Conservation (phyloP, 2,113 vertebrate genomes). For the Puffinus mauretanicus region DNA sequence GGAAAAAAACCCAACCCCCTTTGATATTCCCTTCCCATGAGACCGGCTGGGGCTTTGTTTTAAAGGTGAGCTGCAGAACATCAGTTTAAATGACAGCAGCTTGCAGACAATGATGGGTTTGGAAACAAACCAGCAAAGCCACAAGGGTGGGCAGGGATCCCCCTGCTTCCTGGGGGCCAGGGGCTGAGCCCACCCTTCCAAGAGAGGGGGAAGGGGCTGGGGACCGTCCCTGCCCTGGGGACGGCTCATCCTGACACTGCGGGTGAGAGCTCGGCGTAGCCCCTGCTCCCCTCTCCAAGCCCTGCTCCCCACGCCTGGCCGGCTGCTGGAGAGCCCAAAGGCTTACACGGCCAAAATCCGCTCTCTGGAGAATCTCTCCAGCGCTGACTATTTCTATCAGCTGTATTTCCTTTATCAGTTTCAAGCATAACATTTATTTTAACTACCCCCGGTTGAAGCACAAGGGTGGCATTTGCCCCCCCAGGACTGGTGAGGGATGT, state of each 20-base stretch:
- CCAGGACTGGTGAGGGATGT: neutral
- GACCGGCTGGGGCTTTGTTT: neutral
- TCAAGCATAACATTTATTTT: neutral
- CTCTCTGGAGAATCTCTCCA: neutral
- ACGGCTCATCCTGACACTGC: accelerated
- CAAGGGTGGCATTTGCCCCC: neutral
- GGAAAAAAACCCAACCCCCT: neutral
- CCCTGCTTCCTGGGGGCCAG: neutral
- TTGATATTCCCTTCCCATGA: neutral
- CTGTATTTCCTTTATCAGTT: neutral
- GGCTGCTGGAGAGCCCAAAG: neutral
- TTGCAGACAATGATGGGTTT: neutral
- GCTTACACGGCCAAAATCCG: accelerated
- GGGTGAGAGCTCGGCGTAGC: too few species aligned
- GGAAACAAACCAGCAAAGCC: neutral
- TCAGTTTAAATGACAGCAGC: neutral
- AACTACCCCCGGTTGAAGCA: neutral
- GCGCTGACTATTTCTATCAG: neutral
- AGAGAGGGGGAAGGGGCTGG: neutral
- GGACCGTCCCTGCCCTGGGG: neutral
- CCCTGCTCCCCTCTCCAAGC: neutral
- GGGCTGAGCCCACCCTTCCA: neutral
- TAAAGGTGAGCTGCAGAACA: neutral
- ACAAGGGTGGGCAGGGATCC: neutral
- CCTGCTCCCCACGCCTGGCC: neutral